These are phyloP conservation scores for Aleiodes testaceus DNA, from an alignment of 2,888 invertebrate species.

Conservation along the genomic window DNA sequence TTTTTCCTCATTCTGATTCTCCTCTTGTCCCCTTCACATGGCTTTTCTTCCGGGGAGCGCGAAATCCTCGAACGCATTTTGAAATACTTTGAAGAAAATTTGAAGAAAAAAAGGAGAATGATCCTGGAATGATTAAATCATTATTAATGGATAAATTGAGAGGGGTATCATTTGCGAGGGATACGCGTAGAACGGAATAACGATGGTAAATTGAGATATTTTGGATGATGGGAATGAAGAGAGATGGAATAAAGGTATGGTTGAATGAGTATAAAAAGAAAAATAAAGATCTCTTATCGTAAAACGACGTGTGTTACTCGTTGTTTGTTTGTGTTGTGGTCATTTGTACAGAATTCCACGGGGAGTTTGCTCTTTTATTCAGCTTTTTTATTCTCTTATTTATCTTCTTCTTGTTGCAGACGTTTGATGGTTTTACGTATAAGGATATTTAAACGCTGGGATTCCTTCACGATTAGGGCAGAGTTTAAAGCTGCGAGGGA, in stretches of 20 bases:
- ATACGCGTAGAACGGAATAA: conserved; percentile 8
- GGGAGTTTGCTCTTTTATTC: conserved; percentile 8
- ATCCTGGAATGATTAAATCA: too few relatives aligned
- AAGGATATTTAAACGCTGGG: conserved; percentile 25
- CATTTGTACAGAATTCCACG: conserved; percentile 49
- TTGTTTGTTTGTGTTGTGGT: conserved; percentile 35
- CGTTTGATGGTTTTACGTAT: conserved; percentile 25
- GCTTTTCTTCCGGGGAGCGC: background rate
- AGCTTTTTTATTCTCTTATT: background rate
- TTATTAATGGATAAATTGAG: too few relatives aligned
- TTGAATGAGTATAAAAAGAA: conserved; percentile 23
- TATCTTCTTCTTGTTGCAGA: background rate
- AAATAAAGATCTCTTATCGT: conserved; percentile 51
- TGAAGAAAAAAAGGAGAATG: too few relatives aligned
- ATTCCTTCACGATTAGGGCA: conserved; percentile 25
- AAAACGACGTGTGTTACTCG: conserved; percentile 42
- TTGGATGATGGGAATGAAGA: conserved; percentile 32
- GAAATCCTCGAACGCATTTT: too few relatives aligned
- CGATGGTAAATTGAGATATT: conserved; percentile 53
- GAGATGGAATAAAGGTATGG: conserved; percentile 23
- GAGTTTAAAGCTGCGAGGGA: background rate
- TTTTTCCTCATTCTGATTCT: background rate
- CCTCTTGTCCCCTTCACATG: background rate
- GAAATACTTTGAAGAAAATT: too few relatives aligned
- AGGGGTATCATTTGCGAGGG: background rate